These are phyloP conservation scores for Pterophyllum scalare DNA, from an alignment of 2,113 vertebrate species.

Conservation along the genomic window DNA sequence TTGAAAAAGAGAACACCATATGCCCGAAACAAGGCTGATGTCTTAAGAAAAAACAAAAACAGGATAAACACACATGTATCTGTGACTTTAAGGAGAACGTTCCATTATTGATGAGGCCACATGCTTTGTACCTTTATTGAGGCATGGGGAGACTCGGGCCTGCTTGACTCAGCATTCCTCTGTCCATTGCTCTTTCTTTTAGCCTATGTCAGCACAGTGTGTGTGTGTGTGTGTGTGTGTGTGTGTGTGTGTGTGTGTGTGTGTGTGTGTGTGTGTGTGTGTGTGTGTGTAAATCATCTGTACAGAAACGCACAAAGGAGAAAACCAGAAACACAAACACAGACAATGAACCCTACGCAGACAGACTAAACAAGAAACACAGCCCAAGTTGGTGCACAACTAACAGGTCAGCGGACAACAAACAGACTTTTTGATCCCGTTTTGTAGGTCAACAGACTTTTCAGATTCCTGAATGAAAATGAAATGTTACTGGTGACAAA, in stretches of 20 bases:
- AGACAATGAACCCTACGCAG: constrained; percentile 13
- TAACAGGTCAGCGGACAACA: constrained; percentile 3
- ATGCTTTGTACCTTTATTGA: constrained; percentile 71
- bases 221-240: constrained; percentile 22
- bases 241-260: constrained; percentile 11
- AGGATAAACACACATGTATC: constrained; percentile 8
- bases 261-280: too few species aligned
- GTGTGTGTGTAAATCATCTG: neutral
- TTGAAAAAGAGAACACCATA: neutral
- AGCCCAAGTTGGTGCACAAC: neutral
- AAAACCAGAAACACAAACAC: constrained; percentile 46
- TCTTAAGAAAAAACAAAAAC: constrained; percentile 1
- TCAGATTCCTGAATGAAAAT: neutral
- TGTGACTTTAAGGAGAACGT: constrained; percentile 61
- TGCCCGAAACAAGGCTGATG: neutral
- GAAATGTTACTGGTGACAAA: constrained; percentile 1
- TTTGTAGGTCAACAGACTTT: constrained; percentile 18
- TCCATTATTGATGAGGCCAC: constrained; percentile 83
- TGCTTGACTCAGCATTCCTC: constrained; percentile 81
- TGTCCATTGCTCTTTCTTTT: constrained; percentile 63
- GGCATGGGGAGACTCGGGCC: constrained; percentile 56
- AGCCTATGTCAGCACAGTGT: constrained; percentile 72
- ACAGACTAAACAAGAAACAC: constrained; percentile 12
- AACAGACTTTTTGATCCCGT: neutral
- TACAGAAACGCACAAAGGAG: constrained; percentile 37